Evolutionary conservation across 2,113 vertebrate species (phyloP).

Genomic region (Oplegnathus fasciatus): DNA sequence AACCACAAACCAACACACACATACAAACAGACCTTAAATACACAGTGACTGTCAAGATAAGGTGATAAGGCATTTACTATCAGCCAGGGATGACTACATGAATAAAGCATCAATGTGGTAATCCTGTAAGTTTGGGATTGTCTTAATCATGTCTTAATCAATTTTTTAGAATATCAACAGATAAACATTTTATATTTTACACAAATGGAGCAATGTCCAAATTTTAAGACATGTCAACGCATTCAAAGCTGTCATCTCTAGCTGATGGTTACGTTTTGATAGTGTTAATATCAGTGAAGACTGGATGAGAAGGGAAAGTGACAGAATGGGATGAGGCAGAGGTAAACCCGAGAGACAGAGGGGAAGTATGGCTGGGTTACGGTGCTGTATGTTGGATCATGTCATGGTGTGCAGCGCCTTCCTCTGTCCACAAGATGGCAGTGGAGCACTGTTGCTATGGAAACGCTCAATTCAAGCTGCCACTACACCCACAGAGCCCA

Average conservation of each 20-base stretch:
- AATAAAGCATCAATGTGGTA: not conserved
- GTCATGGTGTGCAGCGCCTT: constrained; percentile 24
- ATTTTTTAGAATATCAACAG: not conserved
- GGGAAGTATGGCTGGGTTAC: not conserved
- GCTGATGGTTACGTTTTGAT: constrained; percentile 33
- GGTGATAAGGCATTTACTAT: constrained; percentile 28
- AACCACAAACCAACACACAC: constrained; percentile 40
- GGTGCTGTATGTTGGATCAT: not conserved
- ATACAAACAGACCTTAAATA: constrained; percentile 37
- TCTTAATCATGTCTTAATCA: not conserved
- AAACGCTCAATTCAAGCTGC: constrained; percentile 56
- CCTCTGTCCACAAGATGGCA: constrained; percentile 78
- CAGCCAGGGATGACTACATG: constrained; percentile 61
- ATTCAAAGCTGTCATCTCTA: constrained; percentile 30
- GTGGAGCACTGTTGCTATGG: constrained; percentile 71
- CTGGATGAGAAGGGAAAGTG: constrained; percentile 27
- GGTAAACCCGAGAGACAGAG: not conserved
- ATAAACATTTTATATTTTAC: not conserved
- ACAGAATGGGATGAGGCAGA: constrained; percentile 36
- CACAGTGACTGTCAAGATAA: constrained; percentile 4
- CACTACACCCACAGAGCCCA: constrained; percentile 21
- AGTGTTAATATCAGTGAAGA: constrained; percentile 35
- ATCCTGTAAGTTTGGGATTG: not conserved
- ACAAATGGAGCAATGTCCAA: not conserved
- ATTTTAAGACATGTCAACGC: not conserved